A percentile compares a stretch with the other conserved stretches of the same genome.
phyloP scores from a whole-genome alignment of 2,888 invertebrate genomes.

The Sylvicola fuscatus region DNA sequence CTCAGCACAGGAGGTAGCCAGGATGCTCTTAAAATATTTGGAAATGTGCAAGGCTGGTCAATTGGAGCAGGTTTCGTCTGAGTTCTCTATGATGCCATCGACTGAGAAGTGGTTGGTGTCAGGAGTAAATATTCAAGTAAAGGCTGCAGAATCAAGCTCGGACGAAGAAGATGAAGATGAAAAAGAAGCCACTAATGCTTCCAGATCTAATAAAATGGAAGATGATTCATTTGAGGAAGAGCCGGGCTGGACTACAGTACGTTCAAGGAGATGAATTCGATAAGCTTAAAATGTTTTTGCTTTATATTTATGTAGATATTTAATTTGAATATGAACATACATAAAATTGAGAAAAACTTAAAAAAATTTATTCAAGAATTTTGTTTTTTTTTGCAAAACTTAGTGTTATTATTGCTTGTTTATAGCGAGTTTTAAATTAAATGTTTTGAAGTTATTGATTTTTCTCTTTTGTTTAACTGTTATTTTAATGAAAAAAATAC shows the following conservation, averaged over 20 bases:
- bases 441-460: no score
- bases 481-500: no score
- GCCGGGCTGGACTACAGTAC: constrained; percentile 4
- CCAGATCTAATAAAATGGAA: neutral
- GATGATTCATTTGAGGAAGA: constrained; percentile 1
- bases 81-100: constrained; percentile 36
- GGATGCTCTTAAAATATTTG: constrained; percentile 32
- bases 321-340: no score
- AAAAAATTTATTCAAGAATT: no score
- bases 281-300: no score
- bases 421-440: no score
- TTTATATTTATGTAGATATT: no score
- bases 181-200: constrained; percentile 11
- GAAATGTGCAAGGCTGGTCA: constrained; percentile 32
- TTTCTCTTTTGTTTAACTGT: no score
- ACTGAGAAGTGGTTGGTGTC: constrained; percentile 34
- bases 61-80: constrained; percentile 31
- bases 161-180: constrained; percentile 21
- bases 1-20: constrained; percentile 44
- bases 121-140: constrained; percentile 24
- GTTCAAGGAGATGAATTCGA: neutral
- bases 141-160: constrained; percentile 19
- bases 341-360: no score
- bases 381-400: no score
- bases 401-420: no score